Conservation (phyloP, 2,888 invertebrate species). For the Lasioglossum calceatum region DNA sequence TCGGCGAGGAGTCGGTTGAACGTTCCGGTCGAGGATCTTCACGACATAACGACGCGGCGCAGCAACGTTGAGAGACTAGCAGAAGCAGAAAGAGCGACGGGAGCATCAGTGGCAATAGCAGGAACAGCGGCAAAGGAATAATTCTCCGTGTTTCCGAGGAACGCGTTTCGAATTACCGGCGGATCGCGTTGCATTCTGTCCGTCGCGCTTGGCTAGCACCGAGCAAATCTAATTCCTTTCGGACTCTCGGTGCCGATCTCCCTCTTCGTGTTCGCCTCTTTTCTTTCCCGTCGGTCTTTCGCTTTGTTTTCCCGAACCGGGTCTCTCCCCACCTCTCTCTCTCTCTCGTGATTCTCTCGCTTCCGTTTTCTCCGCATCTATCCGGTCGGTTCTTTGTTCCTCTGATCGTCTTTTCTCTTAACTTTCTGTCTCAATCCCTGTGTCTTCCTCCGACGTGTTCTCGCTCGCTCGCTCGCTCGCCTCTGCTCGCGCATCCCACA, state of each 20-base stretch:
- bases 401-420: conserved; percentile 27
- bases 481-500: background rate
- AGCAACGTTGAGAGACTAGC: conserved; percentile 27
- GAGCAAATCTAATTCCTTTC: conserved; percentile 81
- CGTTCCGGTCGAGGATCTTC: conserved; percentile 36
- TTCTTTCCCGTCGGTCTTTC: conserved; percentile 38
- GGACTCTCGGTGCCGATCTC: conserved; percentile 69
- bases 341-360: conserved; percentile 8
- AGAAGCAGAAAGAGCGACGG: conserved; percentile 50
- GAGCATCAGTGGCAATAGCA: conserved; percentile 60
- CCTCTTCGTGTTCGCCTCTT: conserved; percentile 43
- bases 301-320: conserved; percentile 62
- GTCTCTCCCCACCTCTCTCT: conserved; percentile 28
- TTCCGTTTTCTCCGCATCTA: conserved; percentile 33
- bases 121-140: conserved; percentile 75
- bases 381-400: conserved; percentile 35
- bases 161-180: conserved; percentile 81
- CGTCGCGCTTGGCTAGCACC: conserved; percentile 81
- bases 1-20: conserved; percentile 28
- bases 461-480: background rate
- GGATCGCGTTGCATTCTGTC: conserved; percentile 82
- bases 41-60: conserved; percentile 34
- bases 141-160: conserved; percentile 78
- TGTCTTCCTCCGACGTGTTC: background rate
- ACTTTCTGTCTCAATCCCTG: conserved; percentile 26